Evolutionary conservation across 1,140 invertebrate species (phyloP).

Genomic region (Aphaenogaster ashmeadi): DNA sequence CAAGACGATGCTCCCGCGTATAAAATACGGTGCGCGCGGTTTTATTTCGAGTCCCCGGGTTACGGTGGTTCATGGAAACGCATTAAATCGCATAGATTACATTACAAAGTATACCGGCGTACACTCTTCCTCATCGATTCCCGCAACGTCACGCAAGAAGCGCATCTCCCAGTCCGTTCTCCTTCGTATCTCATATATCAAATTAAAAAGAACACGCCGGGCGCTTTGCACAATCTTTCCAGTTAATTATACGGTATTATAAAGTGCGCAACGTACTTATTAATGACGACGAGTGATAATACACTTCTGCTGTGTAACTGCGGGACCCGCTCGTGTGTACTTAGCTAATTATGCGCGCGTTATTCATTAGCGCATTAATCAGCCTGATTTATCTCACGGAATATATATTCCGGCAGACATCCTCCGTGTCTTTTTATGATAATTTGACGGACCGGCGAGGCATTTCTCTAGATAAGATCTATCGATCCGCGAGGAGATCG

Average conservation of each 20-base stretch:
- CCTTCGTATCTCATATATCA: neutral
- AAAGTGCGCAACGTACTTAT: slow-evolving; percentile 11
- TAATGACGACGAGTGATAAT: slow-evolving; percentile 31
- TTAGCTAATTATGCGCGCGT: slow-evolving; percentile 26
- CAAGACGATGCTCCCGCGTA: slow-evolving; percentile 14
- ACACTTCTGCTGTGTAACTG: neutral
- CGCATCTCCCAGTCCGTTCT: neutral
- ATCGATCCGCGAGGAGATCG: neutral
- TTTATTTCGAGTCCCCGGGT: slow-evolving; percentile 32
- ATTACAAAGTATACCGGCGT: neutral
- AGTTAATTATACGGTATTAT: slow-evolving; percentile 24
- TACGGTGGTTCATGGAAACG: slow-evolving; percentile 19
- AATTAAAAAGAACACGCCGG: slow-evolving; percentile 7
- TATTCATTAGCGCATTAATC: slow-evolving; percentile 31
- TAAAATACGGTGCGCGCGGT: slow-evolving; percentile 23
- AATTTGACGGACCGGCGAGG: slow-evolving; percentile 2
- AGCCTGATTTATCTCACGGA: slow-evolving; percentile 8
- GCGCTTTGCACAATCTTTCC: slow-evolving; percentile 11
- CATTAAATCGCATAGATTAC: slow-evolving; percentile 26
- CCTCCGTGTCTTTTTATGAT: neutral
- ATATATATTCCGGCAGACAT: neutral
- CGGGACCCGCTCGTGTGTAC: neutral
- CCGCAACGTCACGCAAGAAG: slow-evolving; percentile 14
- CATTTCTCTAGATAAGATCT: slow-evolving; percentile 18
- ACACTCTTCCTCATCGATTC: neutral